Evolutionary conservation across 2,888 invertebrate species (phyloP), one percentile per base, ranked within the genome.

Genomic region (Melinaea marsaeus): DNA sequence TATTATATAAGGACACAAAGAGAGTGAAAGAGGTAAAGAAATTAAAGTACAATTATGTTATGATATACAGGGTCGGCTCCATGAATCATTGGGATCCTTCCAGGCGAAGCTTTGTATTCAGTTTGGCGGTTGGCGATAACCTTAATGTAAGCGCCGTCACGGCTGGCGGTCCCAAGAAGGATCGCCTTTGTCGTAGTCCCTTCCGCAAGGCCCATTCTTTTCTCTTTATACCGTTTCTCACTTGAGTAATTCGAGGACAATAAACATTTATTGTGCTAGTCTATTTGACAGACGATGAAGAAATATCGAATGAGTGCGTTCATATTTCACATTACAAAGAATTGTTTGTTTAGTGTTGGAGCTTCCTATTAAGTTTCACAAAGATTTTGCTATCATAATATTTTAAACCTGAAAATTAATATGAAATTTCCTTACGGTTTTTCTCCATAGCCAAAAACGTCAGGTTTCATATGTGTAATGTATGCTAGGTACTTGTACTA

Each of bases 131-230:
- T 86, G 86, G 85, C 85, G 90, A 90, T 90, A 90, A 89, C 89
- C 89, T 85, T 90, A 90, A 90, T 90, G 89, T 90, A 90, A 88
- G 90, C 90, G 86, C 74, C 85, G 89, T 85, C 89, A 90, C 88
- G 88, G 88, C 85, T 85, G 87, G 85, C 84, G 88, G 88, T 84
- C 87, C 83, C 79, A 80, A 87, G 88, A 90, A 87, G 84, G 88
- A 89, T 89, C 83, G 87, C 88, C 84, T 87, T 89, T 88, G 89
- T 88, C 86, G 84, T 78, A 79, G 87, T 85, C 88, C 86, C 85
- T 86, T 87, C 86, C 85, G 79, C 76, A 79, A 84, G 79, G 79
- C 75, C 82, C 81, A 87, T 88, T 88, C 88, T 90, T 90, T 87
- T 85, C 86, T 84, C 85, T 85, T 85, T 86, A 86, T 84, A 85